phyloP scores from a whole-genome alignment of 2,888 invertebrate genomes.

The Drosophila kokeensis region DNA sequence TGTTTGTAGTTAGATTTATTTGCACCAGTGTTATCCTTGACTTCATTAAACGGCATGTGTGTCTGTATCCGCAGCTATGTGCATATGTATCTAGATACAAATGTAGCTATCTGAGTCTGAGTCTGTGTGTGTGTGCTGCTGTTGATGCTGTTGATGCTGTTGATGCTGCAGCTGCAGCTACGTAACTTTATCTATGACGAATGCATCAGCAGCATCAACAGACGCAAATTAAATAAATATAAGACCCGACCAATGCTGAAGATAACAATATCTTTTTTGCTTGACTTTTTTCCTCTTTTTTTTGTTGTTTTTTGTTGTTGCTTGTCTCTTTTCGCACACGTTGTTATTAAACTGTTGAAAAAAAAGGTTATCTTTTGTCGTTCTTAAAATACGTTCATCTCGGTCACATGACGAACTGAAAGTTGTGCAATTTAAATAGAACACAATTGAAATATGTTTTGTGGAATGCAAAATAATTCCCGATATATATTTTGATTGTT shows the following conservation, averaged over 20 bases:
- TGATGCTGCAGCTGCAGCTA: conserved; percentile 8
- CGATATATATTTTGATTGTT: background rate
- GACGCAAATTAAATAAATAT: conserved; percentile 23
- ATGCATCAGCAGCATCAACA: conserved; percentile 21
- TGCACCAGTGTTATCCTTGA: conserved; percentile 82
- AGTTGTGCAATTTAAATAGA: background rate
- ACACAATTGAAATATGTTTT: background rate
- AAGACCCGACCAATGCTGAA: conserved; percentile 17
- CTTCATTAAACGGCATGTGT: conserved; percentile 75
- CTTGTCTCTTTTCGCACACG: conserved; percentile 1
- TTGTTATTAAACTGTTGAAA: conserved; percentile 6
- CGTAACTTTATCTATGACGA: conserved; percentile 51
- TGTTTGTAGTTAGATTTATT: conserved; percentile 30
- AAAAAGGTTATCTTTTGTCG: background rate
- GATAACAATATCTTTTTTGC: conserved; percentile 24
- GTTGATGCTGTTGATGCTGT: too few relatives aligned
- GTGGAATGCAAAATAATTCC: background rate
- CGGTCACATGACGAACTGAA: background rate
- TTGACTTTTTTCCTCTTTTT: background rate
- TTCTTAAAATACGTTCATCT: background rate
- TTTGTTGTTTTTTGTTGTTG: too few relatives aligned
- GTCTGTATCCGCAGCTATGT: conserved; percentile 17
- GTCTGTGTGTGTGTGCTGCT: background rate
- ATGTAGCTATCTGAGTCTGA: conserved; percentile 4
- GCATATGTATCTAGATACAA: conserved; percentile 8